phyloP scores from a whole-genome alignment of 2,113 vertebrate genomes.

The Meles meles region DNA sequence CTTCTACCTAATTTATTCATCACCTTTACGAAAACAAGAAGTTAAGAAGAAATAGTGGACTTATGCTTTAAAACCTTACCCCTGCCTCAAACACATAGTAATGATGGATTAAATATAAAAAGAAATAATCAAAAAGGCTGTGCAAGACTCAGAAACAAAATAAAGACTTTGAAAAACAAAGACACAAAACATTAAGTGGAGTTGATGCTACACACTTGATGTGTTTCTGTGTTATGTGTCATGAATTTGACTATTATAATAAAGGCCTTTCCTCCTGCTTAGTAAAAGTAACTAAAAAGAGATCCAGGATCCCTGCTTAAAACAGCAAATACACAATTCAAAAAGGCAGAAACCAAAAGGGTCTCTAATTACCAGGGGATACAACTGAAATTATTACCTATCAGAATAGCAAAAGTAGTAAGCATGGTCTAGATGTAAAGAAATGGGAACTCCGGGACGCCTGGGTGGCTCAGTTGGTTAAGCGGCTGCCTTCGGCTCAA shows the following conservation, averaged over 20 bases:
- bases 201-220: not conserved
- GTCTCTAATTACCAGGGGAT: not conserved
- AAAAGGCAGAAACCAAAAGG: not conserved
- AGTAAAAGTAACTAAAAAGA: slow-evolving; percentile 7
- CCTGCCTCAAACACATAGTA: not conserved
- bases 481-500: too few species aligned
- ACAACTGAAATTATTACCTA: not conserved
- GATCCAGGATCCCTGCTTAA: not conserved
- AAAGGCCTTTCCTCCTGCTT: not conserved
- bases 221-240: not conserved
- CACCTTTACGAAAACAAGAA: not conserved
- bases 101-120: not conserved
- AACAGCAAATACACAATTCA: not conserved
- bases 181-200: not conserved
- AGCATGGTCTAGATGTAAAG: not conserved
- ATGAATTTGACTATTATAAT: not conserved
- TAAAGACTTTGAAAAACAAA: not conserved
- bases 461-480: too few species aligned
- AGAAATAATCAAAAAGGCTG: not conserved
- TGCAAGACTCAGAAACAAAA: slow-evolving; percentile 5
- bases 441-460: not conserved
- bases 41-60: slow-evolving; percentile 8
- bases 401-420: not conserved
- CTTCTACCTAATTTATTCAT: not conserved
- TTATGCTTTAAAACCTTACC: not conserved